A percentile compares a stretch with the other conserved stretches of the same genome.
phyloP scores from a whole-genome alignment of 2,113 vertebrate species.

The Bothrops jararaca region DNA sequence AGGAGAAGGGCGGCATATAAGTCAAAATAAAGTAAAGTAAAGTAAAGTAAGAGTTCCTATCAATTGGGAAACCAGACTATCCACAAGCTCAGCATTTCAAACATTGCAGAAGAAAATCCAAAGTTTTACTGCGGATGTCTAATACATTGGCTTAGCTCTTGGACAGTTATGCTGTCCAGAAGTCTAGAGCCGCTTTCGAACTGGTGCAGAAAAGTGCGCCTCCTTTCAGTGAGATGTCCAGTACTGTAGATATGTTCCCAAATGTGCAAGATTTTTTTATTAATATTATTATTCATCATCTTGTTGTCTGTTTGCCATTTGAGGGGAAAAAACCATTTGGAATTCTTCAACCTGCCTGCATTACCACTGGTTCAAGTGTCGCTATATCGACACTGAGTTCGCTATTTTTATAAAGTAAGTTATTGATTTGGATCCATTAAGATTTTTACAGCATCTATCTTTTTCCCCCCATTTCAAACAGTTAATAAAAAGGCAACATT shows the following conservation, averaged over 20 bases:
- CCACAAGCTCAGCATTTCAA: not conserved
- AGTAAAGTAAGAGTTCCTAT: not conserved
- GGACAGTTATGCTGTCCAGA: not conserved
- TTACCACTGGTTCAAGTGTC: not conserved
- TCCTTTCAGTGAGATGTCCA: not conserved
- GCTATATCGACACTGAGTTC: not conserved
- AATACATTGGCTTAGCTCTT: not conserved
- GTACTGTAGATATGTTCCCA: not conserved
- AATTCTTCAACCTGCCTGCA: not conserved
- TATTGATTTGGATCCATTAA: not conserved
- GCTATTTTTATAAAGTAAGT: not conserved
- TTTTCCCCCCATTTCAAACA: constrained; percentile 38
- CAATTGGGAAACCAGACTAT: not conserved
- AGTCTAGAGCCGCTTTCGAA: not conserved
- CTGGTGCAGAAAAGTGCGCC: not conserved
- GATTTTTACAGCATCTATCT: constrained; percentile 2
- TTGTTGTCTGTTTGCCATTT: not conserved
- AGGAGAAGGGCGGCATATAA: too few relatives aligned
- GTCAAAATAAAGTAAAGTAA: too few relatives aligned
- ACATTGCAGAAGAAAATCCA: not conserved
- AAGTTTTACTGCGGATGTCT: not conserved
- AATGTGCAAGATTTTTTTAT: not conserved
- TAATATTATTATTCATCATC: not conserved
- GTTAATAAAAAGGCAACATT: constrained; percentile 35
- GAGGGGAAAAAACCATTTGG: not conserved